These are phyloP conservation scores for Minunthozetes semirufus DNA, from an alignment of 2,888 invertebrate genomes.

Conservation along the genomic window DNA sequence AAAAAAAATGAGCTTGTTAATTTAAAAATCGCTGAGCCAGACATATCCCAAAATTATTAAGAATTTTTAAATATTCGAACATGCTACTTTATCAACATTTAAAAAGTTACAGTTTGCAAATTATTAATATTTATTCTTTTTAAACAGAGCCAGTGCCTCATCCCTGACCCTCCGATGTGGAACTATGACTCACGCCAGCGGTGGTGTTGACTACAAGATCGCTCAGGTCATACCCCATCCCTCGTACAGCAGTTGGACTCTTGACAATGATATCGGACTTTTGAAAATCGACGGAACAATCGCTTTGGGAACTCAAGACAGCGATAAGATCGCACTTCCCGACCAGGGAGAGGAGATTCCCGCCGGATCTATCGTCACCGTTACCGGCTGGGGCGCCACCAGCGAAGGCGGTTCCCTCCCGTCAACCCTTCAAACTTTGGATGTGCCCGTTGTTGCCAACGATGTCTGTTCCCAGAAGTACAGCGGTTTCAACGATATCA, in stretches of 20 bases:
- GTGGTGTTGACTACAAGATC: neutral
- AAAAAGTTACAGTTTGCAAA: too few relatives aligned
- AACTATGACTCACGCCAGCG: neutral
- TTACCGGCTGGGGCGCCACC: constrained; percentile 17
- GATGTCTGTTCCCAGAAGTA: neutral
- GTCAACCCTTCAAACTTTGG: neutral
- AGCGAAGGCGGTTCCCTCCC: neutral
- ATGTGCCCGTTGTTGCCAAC: neutral
- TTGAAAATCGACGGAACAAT: neutral
- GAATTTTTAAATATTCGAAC: too few relatives aligned
- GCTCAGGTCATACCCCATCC: neutral
- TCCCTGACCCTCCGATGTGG: neutral
- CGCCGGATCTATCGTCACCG: neutral
- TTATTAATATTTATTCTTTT: too few relatives aligned
- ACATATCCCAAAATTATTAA: too few relatives aligned
- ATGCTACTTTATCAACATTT: too few relatives aligned
- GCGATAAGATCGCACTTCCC: neutral
- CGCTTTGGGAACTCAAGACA: neutral
- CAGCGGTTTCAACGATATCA: neutral
- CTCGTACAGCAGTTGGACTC: neutral
- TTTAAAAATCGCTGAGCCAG: too few relatives aligned
- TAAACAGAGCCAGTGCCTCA: neutral
- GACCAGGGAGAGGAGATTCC: neutral
- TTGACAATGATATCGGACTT: constrained; percentile 24
- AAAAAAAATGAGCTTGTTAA: neutral